Percentiles rank a stretch among this genome's conserved stretches.
These are phyloP conservation scores for Serinus canaria DNA, from an alignment of 2,113 vertebrate species.

Conservation along the genomic window DNA sequence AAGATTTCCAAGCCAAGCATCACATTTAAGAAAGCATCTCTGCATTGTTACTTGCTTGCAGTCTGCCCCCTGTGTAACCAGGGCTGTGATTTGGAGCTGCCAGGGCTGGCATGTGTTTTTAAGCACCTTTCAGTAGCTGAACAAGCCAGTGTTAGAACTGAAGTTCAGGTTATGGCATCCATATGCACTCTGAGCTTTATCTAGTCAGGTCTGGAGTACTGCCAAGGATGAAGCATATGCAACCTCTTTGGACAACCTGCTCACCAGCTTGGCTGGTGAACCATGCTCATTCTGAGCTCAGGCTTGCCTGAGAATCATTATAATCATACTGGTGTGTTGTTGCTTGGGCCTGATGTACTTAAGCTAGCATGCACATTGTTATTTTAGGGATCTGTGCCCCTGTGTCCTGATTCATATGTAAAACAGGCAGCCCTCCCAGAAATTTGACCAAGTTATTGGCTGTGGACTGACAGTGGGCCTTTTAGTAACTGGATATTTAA, in stretches of 20 bases:
- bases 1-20: not conserved
- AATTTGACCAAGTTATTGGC: not conserved
- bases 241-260: not conserved
- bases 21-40: not conserved
- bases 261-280: not conserved
- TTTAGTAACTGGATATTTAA: not conserved
- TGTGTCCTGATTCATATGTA: not conserved
- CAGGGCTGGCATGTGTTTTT: not conserved
- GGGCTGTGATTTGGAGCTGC: not conserved
- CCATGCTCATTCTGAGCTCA: not conserved
- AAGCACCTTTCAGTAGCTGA: not conserved
- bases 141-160: not conserved
- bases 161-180: not conserved
- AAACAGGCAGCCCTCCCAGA: not conserved
- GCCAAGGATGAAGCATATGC: not conserved
- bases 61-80: not conserved
- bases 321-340: not conserved
- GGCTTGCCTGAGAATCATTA: not conserved
- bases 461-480: not conserved
- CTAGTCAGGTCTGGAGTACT: not conserved
- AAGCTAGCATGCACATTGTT: not conserved
- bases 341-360: not conserved
- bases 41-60: not conserved
- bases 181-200: not conserved
- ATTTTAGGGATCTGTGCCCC: not conserved